These are phyloP conservation scores for Drosophila anceps DNA, from an alignment of 2,888 invertebrate species.

Conservation along the genomic window DNA sequence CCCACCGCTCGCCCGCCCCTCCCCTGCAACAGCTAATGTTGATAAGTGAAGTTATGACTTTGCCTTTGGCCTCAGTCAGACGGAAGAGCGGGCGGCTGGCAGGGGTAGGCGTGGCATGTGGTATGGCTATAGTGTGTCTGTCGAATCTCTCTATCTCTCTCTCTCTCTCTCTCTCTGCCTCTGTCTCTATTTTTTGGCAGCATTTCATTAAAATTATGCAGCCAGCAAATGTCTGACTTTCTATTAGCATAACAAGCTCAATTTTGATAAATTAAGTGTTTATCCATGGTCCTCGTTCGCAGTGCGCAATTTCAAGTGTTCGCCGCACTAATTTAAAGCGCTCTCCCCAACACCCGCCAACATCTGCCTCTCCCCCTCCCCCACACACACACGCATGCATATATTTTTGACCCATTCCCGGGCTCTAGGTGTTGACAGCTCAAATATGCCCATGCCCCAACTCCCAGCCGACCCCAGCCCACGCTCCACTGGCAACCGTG, in stretches of 20 bases:
- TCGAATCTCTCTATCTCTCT: constrained; percentile 11
- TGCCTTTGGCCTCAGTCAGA: constrained; percentile 71
- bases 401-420: background rate
- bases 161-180: constrained; percentile 8
- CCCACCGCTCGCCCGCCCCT: constrained; percentile 6
- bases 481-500: constrained; percentile 16
- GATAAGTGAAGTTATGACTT: constrained; percentile 83
- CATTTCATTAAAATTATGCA: constrained; percentile 63
- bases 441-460: constrained; percentile 59
- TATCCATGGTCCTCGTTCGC: constrained; percentile 65
- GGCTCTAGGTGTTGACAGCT: constrained; percentile 74
- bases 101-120: constrained; percentile 2
- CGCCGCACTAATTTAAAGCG: constrained; percentile 71
- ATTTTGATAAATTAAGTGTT: constrained; percentile 84
- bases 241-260: constrained; percentile 83
- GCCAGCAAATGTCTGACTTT: constrained; percentile 47
- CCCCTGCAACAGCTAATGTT: constrained; percentile 76
- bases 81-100: constrained; percentile 7
- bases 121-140: constrained; percentile 27
- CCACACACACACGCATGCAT: too few relatives aligned
- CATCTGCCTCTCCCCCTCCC: background rate
- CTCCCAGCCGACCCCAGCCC: background rate
- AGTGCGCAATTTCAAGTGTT: constrained; percentile 42
- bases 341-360: constrained; percentile 40
- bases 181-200: constrained; percentile 51